A percentile compares a stretch with the other conserved stretches of the same genome.
phyloP scores from a whole-genome alignment of 2,888 invertebrate genomes.

The Melanotus villosus region DNA sequence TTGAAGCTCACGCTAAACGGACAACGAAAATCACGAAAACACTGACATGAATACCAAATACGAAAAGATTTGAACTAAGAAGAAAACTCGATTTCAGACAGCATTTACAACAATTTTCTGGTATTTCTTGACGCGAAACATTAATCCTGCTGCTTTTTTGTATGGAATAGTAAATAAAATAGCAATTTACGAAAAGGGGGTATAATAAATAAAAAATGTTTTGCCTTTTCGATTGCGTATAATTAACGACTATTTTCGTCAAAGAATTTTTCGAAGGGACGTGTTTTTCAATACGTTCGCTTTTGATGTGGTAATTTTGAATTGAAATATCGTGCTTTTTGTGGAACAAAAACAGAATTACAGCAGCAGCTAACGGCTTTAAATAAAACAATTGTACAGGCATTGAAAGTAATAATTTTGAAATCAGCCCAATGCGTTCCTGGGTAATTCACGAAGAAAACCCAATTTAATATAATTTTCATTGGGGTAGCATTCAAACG shows the following conservation, averaged over 20 bases:
- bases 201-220: too few species aligned
- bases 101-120: neutral
- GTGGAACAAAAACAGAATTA: neutral
- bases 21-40: constrained; percentile 1
- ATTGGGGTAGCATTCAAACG: too few species aligned
- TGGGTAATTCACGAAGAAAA: neutral
- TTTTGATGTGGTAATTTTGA: constrained; percentile 2
- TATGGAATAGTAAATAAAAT: too few species aligned
- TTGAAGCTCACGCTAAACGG: constrained; percentile 5
- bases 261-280: too few species aligned
- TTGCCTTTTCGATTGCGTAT: neutral
- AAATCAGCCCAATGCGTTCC: neutral
- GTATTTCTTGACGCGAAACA: too few species aligned
- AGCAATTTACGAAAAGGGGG: too few species aligned
- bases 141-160: too few species aligned
- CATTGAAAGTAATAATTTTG: neutral
- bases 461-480: too few species aligned
- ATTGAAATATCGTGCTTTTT: constrained; percentile 8
- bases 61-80: neutral
- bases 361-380: constrained; percentile 10
- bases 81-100: neutral
- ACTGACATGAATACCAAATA: constrained; percentile 16
- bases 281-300: neutral
- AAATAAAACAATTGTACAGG: too few species aligned
- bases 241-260: neutral